phyloP scores from a whole-genome alignment of 2,797 vertebrate species.

The Gambelia wislizenii region DNA sequence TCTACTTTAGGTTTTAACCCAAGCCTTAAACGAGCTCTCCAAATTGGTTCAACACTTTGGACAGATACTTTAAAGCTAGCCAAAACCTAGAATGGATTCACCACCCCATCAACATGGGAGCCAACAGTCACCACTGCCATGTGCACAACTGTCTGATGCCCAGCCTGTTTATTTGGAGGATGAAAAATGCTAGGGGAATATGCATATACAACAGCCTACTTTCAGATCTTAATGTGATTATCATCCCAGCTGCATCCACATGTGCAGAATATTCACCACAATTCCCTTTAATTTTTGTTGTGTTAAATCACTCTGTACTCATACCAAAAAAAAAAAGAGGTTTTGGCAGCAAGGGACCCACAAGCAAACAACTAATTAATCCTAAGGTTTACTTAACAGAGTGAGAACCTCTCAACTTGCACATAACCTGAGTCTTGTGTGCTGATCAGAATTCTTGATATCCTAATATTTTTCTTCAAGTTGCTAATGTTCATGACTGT shows the following conservation, averaged over 20 bases:
- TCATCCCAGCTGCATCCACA: background rate
- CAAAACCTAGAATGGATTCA: no score
- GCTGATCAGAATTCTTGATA: slow-evolving; percentile 1
- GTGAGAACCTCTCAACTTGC: background rate
- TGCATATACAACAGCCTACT: background rate
- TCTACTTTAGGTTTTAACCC: no score
- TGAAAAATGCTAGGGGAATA: background rate
- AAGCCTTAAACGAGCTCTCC: no score
- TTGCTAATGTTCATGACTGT: background rate
- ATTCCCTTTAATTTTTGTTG: background rate
- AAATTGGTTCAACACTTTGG: no score
- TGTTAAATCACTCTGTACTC: background rate
- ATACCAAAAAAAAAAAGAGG: background rate
- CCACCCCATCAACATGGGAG: no score
- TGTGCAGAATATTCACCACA: background rate
- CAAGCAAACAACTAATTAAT: background rate
- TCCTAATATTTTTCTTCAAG: background rate
- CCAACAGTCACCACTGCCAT: no score
- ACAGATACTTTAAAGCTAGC: background rate
- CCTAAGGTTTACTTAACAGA: background rate
- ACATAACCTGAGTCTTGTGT: background rate
- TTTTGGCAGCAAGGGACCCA: background rate
- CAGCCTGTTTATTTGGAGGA: background rate
- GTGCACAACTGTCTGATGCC: background rate
- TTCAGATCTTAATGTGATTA: background rate